Conservation (phyloP, 1,140 invertebrate genomes). For the Stegodyphus mimosarum region DNA sequence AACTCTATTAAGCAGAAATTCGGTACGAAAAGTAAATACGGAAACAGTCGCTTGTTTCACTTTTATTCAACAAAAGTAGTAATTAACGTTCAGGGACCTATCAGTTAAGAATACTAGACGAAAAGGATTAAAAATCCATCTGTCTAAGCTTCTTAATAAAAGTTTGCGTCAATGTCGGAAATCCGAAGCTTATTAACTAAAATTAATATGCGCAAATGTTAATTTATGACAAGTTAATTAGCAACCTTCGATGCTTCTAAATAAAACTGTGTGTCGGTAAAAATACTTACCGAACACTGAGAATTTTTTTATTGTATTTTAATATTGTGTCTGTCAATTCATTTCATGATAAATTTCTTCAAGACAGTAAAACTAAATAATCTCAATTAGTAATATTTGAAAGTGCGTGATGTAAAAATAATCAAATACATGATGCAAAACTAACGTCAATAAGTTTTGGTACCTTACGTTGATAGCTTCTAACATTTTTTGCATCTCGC, state of each 20-base stretch:
- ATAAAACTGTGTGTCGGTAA: neutral
- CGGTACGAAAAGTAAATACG: too few species aligned
- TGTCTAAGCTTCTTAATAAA: constrained; percentile 17
- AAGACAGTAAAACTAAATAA: too few species aligned
- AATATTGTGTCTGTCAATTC: neutral
- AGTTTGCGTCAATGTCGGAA: neutral
- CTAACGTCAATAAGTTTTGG: too few species aligned
- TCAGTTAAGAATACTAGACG: neutral
- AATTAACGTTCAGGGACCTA: constrained; percentile 13
- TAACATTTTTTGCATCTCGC: too few species aligned
- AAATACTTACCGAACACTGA: too few species aligned
- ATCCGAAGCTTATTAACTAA: constrained; percentile 6
- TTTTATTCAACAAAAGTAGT: neutral
- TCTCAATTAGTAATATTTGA: too few species aligned
- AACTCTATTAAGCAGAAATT: too few species aligned
- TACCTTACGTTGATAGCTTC: too few species aligned
- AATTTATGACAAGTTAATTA: constrained; percentile 30
- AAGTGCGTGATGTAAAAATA: too few species aligned
- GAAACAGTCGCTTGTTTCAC: too few species aligned
- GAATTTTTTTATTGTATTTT: neutral
- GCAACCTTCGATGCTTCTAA: neutral
- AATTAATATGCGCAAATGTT: neutral
- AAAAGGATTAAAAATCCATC: neutral
- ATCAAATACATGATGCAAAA: too few species aligned
- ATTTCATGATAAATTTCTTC: neutral